Percentiles rank a stretch among this genome's conserved stretches.
These are phyloP conservation scores for Cerastoderma edule DNA, from an alignment of 2,888 invertebrate genomes.

Conservation along the genomic window DNA sequence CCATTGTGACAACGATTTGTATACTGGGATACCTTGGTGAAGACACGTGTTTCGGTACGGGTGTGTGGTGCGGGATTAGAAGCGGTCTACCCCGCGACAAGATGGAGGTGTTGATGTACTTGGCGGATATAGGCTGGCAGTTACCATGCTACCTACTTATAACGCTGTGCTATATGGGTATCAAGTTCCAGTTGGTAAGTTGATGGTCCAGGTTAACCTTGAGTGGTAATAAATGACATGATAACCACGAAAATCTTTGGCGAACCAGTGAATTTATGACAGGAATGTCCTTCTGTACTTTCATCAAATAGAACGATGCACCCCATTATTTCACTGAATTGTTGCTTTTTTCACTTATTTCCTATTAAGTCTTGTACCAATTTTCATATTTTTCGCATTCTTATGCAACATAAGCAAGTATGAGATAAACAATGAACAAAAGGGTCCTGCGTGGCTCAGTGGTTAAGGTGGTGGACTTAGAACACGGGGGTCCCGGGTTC, in stretches of 20 bases:
- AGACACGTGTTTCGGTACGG: conserved; percentile 46
- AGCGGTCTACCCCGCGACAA: conserved; percentile 22
- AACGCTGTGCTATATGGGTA: conserved; percentile 36
- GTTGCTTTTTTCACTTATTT: not conserved
- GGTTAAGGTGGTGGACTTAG: no score
- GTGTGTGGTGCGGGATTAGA: conserved; percentile 48
- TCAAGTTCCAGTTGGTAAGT: conserved; percentile 39
- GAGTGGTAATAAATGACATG: not conserved
- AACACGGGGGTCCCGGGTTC: no score
- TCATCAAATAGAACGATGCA: not conserved
- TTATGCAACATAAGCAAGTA: no score
- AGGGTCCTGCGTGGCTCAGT: no score
- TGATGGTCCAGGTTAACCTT: not conserved
- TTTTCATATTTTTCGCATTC: no score
- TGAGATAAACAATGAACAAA: no score
- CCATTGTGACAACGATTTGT: not conserved
- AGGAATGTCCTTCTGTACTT: not conserved
- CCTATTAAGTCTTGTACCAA: not conserved
- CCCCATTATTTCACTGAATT: not conserved
- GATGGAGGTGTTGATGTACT: conserved; percentile 41
- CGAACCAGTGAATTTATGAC: not conserved
- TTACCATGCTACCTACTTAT: conserved; percentile 38
- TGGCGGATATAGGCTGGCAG: conserved; percentile 47
- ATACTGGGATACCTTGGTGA: conserved; percentile 34
- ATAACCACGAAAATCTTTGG: not conserved